A percentile compares a stretch with the other conserved stretches of the same genome.
Conservation (phyloP, 2,113 vertebrate species). For the Platanista minor region DNA sequence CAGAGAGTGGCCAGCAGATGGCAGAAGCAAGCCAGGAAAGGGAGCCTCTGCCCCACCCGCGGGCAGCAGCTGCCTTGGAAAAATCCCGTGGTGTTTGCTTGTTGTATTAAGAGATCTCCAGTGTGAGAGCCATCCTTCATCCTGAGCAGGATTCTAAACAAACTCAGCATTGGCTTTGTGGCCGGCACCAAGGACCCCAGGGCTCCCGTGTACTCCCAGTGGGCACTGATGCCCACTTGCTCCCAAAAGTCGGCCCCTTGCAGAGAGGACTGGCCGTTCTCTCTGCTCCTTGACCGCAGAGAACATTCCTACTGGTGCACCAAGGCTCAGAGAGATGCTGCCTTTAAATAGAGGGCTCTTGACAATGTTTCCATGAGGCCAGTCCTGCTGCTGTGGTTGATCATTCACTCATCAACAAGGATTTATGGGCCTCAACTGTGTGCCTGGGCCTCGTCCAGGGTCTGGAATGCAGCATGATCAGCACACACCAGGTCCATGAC, state of each 20-base stretch:
- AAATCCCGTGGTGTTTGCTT: rapidly evolving
- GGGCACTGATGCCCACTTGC: neutral
- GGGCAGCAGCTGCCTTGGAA: rapidly evolving
- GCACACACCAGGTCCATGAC: rapidly evolving
- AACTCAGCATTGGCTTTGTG: neutral
- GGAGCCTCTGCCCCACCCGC: rapidly evolving
- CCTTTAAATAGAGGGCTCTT: rapidly evolving
- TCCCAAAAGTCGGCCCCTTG: neutral
- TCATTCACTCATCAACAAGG: rapidly evolving
- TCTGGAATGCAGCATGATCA: rapidly evolving
- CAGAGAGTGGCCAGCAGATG: constrained; percentile 41
- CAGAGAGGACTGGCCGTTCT: rapidly evolving
- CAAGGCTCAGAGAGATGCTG: neutral
- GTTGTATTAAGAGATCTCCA: neutral
- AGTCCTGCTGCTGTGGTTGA: neutral
- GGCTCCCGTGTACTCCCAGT: rapidly evolving
- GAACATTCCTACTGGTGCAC: rapidly evolving
- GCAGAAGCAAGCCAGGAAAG: constrained; percentile 35
- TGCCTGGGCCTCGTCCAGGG: neutral
- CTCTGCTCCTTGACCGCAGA: neutral
- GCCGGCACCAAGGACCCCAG: rapidly evolving
- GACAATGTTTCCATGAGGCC: neutral
- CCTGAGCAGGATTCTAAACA: neutral
- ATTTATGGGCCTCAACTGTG: rapidly evolving
- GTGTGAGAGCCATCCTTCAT: neutral